Evolutionary conservation across 2,113 vertebrate genomes (phyloP).

Genomic region (Setophaga coronata): DNA sequence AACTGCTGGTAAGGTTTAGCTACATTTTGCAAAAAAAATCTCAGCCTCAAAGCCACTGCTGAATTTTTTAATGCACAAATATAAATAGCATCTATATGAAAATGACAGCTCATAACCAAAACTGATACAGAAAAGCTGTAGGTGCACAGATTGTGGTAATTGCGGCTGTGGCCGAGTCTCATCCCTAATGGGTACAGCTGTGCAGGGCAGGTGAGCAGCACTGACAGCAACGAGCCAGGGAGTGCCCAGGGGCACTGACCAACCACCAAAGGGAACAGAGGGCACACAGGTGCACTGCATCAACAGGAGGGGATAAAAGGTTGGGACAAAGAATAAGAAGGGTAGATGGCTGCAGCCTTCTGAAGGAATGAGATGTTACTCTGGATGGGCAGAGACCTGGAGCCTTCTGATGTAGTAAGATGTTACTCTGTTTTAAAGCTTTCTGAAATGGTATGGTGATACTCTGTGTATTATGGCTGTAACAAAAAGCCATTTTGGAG

Average conservation of each 20-base stretch:
- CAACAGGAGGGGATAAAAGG: background rate
- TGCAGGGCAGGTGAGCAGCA: background rate
- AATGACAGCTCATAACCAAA: background rate
- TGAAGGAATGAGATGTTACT: background rate
- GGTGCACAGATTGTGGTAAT: background rate
- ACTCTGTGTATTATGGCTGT: background rate
- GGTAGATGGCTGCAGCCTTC: background rate
- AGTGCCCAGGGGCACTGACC: background rate
- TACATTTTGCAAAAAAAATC: background rate
- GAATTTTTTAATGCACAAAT: background rate
- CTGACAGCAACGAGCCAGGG: background rate
- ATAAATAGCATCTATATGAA: background rate
- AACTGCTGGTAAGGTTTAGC: background rate
- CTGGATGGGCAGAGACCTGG: background rate
- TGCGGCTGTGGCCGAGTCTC: background rate
- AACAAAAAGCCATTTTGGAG: background rate
- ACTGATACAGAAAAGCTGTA: background rate
- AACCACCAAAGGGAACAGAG: background rate
- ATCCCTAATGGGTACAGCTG: accelerated
- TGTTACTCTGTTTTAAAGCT: background rate
- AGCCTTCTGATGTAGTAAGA: background rate
- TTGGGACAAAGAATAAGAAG: background rate
- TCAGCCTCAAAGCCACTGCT: background rate
- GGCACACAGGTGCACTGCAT: background rate
- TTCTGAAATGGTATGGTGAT: background rate